These are phyloP conservation scores for Aselliscus stoliczkanus DNA, from an alignment of 2,797 vertebrate species.

Conservation along the genomic window DNA sequence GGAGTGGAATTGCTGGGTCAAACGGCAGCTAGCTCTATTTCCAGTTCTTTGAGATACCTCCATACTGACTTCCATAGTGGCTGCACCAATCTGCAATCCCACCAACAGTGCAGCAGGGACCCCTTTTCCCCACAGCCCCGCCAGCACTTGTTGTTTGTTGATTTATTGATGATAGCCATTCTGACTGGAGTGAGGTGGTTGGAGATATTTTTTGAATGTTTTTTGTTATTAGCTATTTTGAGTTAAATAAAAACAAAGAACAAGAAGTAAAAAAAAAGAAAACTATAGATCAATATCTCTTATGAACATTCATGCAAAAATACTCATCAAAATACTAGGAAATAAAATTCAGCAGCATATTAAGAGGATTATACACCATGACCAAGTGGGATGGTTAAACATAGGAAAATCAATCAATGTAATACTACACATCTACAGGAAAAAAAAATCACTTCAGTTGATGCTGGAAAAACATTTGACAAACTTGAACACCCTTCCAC, in stretches of 20 bases:
- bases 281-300: background rate
- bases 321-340: background rate
- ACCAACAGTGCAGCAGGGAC: too few relatives aligned
- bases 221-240: conserved; percentile 73
- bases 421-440: background rate
- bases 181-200: too few relatives aligned
- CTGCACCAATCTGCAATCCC: too few relatives aligned
- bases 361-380: background rate
- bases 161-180: too few relatives aligned
- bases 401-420: background rate
- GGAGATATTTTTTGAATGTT: conserved; percentile 71
- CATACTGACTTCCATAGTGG: too few relatives aligned
- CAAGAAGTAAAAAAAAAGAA: background rate
- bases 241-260: conserved; percentile 77
- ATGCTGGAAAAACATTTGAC: background rate
- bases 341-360: background rate
- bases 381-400: background rate
- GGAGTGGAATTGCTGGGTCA: too few relatives aligned
- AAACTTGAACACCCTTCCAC: background rate
- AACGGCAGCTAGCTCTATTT: too few relatives aligned
- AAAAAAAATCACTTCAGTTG: background rate
- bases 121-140: too few relatives aligned
- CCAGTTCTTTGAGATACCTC: too few relatives aligned
- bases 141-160: too few relatives aligned
- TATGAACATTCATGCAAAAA: background rate